Evolutionary conservation across 2,888 invertebrate species (phyloP).

Genomic region (Branchellion lobata): DNA sequence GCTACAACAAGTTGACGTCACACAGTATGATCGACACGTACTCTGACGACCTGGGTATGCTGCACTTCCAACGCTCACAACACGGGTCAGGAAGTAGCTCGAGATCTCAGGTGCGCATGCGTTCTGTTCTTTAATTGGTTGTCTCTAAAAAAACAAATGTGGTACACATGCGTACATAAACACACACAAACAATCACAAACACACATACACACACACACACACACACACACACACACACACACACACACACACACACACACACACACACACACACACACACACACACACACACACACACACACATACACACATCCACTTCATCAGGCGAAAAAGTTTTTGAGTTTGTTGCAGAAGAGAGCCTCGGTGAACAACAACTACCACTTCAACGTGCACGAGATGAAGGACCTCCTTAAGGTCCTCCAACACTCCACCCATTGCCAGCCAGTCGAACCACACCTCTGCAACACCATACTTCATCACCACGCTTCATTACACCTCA

Average conservation of each 20-base stretch:
- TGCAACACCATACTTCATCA: no score
- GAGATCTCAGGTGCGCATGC: constrained; percentile 68
- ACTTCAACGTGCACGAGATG: constrained; percentile 28
- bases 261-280: no score
- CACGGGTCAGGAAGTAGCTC: constrained; percentile 75
- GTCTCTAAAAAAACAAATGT: no score
- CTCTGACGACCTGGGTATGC: constrained; percentile 72
- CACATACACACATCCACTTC: background rate
- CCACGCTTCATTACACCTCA: no score
- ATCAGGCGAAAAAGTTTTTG: constrained; percentile 36
- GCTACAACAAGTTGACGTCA: background rate
- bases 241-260: no score
- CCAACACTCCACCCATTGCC: background rate
- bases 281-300: constrained; percentile 6
- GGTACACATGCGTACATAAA: no score
- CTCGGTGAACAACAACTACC: background rate
- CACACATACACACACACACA: background rate
- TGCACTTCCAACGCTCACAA: constrained; percentile 69
- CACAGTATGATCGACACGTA: constrained; percentile 72
- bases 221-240: no score
- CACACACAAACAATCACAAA: no score
- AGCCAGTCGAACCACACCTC: no score
- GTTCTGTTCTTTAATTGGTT: background rate
- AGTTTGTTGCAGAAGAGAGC: constrained; percentile 23
- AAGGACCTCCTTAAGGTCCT: constrained; percentile 28